These are phyloP conservation scores for Myotis pilosus DNA, from an alignment of 2,797 vertebrate genomes.

Conservation along the genomic window DNA sequence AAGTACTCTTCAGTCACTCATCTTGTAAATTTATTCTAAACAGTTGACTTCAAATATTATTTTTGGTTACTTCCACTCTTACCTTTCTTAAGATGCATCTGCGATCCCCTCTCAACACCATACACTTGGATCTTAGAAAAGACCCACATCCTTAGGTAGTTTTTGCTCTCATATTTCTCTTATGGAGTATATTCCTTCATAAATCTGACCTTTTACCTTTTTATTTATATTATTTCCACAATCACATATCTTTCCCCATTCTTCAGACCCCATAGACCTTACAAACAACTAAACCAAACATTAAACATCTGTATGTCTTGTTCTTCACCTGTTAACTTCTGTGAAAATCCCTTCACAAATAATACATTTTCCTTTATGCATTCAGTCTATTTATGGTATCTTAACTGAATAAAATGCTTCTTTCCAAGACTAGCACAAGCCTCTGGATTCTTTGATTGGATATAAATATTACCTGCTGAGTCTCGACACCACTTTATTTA, in stretches of 20 bases:
- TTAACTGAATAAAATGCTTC: not conserved
- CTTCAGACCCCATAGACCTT: not conserved
- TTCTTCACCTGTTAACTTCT: not conserved
- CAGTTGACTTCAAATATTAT: constrained; percentile 49
- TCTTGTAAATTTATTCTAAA: constrained; percentile 44
- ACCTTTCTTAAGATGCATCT: constrained; percentile 4
- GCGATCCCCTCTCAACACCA: constrained; percentile 38
- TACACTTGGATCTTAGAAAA: constrained; percentile 25
- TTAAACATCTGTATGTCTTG: not conserved
- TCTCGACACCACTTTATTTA: not conserved
- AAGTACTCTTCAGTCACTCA: constrained; percentile 41
- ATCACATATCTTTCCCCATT: not conserved
- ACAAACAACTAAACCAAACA: not conserved
- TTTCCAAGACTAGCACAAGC: not conserved
- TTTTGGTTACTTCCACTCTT: constrained; percentile 24
- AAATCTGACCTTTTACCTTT: not conserved
- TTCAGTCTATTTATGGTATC: constrained; percentile 7
- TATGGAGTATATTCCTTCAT: not conserved
- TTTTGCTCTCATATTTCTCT: constrained; percentile 19
- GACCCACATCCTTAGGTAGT: not conserved
- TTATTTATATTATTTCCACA: constrained; percentile 5
- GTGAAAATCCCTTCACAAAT: constrained; percentile 40
- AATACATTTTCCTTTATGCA: not conserved
- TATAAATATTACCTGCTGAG: not conserved
- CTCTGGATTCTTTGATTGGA: not conserved